phyloP scores from a whole-genome alignment of 2,888 invertebrate species.

The Eupelmus urozonus region DNA sequence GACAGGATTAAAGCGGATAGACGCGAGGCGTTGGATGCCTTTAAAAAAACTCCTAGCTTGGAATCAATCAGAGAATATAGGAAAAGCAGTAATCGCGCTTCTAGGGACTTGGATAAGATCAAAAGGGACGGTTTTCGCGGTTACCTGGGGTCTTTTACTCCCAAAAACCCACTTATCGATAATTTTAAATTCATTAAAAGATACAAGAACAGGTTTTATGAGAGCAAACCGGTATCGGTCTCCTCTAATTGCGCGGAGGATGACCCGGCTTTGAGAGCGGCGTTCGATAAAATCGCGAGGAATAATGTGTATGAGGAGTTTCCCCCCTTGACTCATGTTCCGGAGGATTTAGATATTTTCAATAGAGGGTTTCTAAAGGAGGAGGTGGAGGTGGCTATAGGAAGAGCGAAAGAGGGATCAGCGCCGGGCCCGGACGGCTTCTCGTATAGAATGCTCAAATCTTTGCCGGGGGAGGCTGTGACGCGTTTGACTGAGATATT shows the following conservation, averaged over 20 bases:
- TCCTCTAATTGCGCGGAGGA: not conserved
- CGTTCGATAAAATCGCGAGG: not conserved
- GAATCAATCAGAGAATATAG: too few species aligned
- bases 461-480: not conserved
- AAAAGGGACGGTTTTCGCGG: too few species aligned
- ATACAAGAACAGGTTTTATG: not conserved
- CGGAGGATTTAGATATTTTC: not conserved
- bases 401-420: not conserved
- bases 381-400: not conserved
- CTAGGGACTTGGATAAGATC: not conserved
- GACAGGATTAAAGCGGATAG: too few species aligned
- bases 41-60: too few species aligned
- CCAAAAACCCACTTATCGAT: not conserved
- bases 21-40: too few species aligned
- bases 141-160: not conserved
- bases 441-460: not conserved
- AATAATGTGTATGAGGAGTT: not conserved
- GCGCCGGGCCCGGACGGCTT: not conserved
- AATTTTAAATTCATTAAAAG: conserved; percentile 1
- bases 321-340: not conserved
- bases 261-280: not conserved
- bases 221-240: not conserved
- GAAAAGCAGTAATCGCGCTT: too few species aligned
- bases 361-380: not conserved
- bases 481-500: not conserved